These are phyloP conservation scores for Heliconius melpomene DNA, from an alignment of 1,140 invertebrate species.

Conservation along the genomic window DNA sequence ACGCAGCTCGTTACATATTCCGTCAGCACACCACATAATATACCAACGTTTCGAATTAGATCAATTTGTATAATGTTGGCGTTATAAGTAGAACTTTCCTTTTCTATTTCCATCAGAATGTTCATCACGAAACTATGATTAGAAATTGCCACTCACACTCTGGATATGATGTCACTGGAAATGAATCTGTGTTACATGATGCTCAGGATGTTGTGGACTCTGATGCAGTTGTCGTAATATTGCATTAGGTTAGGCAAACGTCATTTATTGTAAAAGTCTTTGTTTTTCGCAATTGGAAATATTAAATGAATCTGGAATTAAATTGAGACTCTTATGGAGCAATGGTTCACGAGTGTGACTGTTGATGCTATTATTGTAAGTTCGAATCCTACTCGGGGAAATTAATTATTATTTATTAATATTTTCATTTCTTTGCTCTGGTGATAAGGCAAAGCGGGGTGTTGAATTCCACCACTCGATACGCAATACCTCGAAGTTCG, in stretches of 20 bases:
- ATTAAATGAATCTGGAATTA: background rate
- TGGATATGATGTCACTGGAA: slow-evolving; percentile 58
- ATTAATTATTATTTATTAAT: too few species aligned
- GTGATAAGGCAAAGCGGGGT: too few species aligned
- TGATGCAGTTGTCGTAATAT: background rate
- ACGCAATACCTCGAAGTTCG: too few species aligned
- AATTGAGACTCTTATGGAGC: too few species aligned
- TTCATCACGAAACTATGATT: slow-evolving; percentile 66
- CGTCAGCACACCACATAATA: slow-evolving; percentile 25
- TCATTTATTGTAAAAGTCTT: background rate
- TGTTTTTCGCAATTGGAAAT: background rate
- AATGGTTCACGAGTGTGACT: too few species aligned
- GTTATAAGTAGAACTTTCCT: slow-evolving; percentile 65
- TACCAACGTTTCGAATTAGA: slow-evolving; percentile 39
- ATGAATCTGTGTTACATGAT: slow-evolving; percentile 43
- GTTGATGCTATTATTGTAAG: too few species aligned
- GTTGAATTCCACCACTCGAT: too few species aligned
- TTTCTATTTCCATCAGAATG: slow-evolving; percentile 56
- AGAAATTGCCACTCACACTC: slow-evolving; percentile 58
- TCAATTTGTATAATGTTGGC: slow-evolving; percentile 46
- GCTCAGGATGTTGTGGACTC: slow-evolving; percentile 16
- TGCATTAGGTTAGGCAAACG: background rate
- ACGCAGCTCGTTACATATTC: slow-evolving; percentile 10
- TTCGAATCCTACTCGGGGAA: too few species aligned
- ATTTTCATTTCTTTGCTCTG: too few species aligned